Evolutionary conservation across 2,797 vertebrate species (phyloP).

Genomic region (Sebastes nivosus): DNA sequence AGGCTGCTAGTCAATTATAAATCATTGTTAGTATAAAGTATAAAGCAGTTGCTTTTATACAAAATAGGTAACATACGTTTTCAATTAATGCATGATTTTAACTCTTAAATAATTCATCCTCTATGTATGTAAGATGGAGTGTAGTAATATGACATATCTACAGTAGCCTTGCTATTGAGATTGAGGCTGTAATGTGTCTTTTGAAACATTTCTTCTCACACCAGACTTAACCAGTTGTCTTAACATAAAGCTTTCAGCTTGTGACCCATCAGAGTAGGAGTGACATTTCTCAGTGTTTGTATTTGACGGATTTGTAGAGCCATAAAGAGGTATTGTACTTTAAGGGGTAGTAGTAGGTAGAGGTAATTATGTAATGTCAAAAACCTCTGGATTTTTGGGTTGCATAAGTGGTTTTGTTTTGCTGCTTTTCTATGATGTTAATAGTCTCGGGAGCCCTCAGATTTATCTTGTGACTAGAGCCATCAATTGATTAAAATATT

Average conservation of each 20-base stretch:
- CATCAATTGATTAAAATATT: no score
- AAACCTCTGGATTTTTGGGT: no score
- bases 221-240: no score
- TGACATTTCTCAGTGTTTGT: no score
- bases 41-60: neutral
- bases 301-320: neutral
- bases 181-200: neutral
- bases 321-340: no score
- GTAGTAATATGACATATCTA: accelerated
- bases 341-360: no score
- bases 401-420: no score
- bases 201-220: neutral
- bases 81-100: neutral
- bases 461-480: no score
- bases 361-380: no score
- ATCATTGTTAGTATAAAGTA: neutral
- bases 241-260: neutral
- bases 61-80: neutral
- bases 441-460: no score
- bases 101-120: neutral
- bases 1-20: neutral
- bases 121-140: no score
- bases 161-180: neutral
- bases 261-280: neutral
- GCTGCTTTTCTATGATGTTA: no score